A percentile compares a stretch with the other conserved stretches of the same genome.
Conservation (phyloP, 2,113 vertebrate genomes). For the Castor canadensis region DNA sequence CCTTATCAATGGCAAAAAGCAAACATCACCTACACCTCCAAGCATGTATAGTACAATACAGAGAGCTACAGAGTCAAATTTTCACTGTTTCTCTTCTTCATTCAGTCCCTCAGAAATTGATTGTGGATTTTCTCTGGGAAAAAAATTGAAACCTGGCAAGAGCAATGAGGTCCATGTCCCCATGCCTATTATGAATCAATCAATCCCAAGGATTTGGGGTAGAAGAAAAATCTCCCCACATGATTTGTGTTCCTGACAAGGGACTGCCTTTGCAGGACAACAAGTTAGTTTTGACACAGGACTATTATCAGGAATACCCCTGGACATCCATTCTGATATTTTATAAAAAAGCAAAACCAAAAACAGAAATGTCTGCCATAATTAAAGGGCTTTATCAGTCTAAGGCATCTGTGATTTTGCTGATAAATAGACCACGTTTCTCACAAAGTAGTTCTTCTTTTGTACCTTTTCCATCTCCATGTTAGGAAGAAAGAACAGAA, state of each 20-base stretch:
- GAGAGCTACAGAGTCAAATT: not conserved
- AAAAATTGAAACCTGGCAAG: not conserved
- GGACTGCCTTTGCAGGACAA: not conserved
- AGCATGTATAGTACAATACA: not conserved
- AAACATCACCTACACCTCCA: not conserved
- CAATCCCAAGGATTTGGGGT: not conserved
- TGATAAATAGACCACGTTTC: not conserved
- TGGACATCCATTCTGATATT: not conserved
- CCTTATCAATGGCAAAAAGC: not conserved
- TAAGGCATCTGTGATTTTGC: not conserved
- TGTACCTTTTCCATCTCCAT: not conserved
- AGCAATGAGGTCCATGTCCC: not conserved
- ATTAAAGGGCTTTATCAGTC: not conserved
- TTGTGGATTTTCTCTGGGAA: not conserved
- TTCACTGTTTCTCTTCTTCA: slow-evolving; percentile 8
- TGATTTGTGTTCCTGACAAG: not conserved
- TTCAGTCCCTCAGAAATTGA: not conserved
- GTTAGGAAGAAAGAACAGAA: not conserved
- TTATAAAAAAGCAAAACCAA: not conserved
- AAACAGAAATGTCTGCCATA: not conserved
- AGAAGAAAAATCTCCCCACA: not conserved
- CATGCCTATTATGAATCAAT: not conserved
- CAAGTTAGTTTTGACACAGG: not conserved
- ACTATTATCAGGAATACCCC: not conserved
- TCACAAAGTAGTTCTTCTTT: not conserved